Evolutionary conservation across 2,888 invertebrate species (phyloP).

Genomic region (Campopleginae sp.): DNA sequence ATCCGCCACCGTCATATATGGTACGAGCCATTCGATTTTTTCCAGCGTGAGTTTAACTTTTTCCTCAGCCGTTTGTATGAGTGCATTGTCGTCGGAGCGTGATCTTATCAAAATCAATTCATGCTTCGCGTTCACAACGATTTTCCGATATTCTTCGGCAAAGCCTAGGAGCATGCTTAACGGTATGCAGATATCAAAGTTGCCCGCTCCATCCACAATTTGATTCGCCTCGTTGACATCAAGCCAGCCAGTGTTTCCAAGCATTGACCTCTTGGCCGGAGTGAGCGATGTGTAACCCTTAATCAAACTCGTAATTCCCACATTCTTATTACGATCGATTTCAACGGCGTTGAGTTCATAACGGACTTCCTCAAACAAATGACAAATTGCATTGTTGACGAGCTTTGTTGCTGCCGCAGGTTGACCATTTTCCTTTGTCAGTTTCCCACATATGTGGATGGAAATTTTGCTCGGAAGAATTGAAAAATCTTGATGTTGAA

Average conservation of each 20-base stretch:
- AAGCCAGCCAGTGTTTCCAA: not conserved
- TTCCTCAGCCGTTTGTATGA: not conserved
- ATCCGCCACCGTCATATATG: no score
- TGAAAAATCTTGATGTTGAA: conserved; percentile 17
- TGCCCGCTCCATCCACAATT: not conserved
- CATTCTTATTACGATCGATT: conserved; percentile 24
- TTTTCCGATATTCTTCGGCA: not conserved
- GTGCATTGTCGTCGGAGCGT: not conserved
- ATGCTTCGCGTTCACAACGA: no score
- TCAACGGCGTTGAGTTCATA: conserved; percentile 12
- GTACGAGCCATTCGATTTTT: no score
- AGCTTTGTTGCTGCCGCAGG: not conserved
- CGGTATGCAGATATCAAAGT: conserved; percentile 18
- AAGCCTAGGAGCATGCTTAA: conserved; percentile 10
- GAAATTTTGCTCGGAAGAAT: conserved; percentile 1
- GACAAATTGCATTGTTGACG: conserved; percentile 24
- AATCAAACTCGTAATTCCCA: not conserved
- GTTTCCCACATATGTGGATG: not conserved
- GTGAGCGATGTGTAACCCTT: not conserved
- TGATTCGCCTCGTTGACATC: not conserved
- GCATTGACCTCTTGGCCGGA: not conserved
- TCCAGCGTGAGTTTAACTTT: not conserved
- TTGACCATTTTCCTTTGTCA: not conserved
- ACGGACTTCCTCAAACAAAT: conserved; percentile 14
- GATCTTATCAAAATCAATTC: not conserved